These are phyloP conservation scores for Ameiurus melas DNA, from an alignment of 2,113 vertebrate species.

Conservation along the genomic window DNA sequence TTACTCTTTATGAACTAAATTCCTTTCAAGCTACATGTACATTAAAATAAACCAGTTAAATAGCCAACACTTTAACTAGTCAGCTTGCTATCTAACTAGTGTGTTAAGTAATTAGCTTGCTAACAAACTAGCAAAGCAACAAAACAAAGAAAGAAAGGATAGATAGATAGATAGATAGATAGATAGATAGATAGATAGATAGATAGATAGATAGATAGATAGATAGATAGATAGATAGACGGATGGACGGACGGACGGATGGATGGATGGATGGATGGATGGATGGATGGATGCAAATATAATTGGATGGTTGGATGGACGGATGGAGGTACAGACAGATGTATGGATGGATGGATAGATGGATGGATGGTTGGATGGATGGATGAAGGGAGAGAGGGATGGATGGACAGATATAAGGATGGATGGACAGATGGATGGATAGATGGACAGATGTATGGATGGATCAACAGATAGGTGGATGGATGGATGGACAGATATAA, in stretches of 20 bases:
- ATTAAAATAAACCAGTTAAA: not conserved
- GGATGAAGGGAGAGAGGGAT: no score
- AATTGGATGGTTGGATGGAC: no score
- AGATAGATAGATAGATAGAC: not conserved
- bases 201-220: not conserved
- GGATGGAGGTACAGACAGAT: not conserved
- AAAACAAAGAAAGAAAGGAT: no score
- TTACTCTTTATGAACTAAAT: not conserved
- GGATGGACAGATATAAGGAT: no score
- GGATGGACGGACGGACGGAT: not conserved
- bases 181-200: not conserved
- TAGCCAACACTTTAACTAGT: not conserved
- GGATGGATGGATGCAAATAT: no score
- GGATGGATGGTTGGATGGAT: no score
- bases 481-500: no score
- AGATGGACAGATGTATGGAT: no score
- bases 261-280: no score
- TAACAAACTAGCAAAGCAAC: not conserved
- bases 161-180: not conserved
- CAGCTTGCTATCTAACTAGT: not conserved
- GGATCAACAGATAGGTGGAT: no score
- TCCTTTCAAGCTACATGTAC: not conserved
- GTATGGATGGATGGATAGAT: not conserved
- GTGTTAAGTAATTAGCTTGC: not conserved
- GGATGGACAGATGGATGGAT: no score